phyloP scores from a whole-genome alignment of 2,888 invertebrate genomes.

The Resseliella maxima region DNA sequence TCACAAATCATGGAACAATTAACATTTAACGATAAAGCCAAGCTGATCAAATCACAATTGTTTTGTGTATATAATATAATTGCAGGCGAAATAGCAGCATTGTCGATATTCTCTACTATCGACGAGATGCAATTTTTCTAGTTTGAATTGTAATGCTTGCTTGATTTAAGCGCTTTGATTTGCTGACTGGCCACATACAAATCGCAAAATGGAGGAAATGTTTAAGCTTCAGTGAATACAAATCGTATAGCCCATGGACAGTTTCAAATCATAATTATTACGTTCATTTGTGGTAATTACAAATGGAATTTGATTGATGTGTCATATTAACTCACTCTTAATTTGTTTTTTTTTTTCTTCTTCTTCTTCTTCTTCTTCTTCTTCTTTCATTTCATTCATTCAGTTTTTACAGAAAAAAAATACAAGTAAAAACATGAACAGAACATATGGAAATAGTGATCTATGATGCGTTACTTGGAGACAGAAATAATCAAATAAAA shows the following conservation, averaged over 20 bases:
- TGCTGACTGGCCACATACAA: not conserved
- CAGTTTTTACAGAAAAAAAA: not conserved
- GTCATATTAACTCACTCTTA: not conserved
- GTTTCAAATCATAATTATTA: constrained; percentile 16
- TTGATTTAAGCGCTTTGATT: not conserved
- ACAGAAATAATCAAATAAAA: too few species aligned
- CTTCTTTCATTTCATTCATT: not conserved
- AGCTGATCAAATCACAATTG: too few species aligned
- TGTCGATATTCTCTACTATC: not conserved
- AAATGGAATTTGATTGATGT: constrained; percentile 22
- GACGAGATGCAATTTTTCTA: not conserved
- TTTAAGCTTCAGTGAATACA: constrained; percentile 16
- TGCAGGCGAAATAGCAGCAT: constrained; percentile 24
- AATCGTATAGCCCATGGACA: not conserved
- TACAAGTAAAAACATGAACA: not conserved
- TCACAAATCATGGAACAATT: not conserved
- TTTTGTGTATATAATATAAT: constrained; percentile 3
- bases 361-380: not conserved
- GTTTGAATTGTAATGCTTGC: not conserved
- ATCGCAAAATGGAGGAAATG: constrained; percentile 20
- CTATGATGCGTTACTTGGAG: not conserved
- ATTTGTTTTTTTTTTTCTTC: not conserved
- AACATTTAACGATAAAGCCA: not conserved
- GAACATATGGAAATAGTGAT: not conserved
- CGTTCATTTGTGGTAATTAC: constrained; percentile 20